Percentiles rank a stretch among this genome's conserved stretches.
Conservation (phyloP, 2,888 invertebrate genomes). For the Caenorhabditis afra region DNA sequence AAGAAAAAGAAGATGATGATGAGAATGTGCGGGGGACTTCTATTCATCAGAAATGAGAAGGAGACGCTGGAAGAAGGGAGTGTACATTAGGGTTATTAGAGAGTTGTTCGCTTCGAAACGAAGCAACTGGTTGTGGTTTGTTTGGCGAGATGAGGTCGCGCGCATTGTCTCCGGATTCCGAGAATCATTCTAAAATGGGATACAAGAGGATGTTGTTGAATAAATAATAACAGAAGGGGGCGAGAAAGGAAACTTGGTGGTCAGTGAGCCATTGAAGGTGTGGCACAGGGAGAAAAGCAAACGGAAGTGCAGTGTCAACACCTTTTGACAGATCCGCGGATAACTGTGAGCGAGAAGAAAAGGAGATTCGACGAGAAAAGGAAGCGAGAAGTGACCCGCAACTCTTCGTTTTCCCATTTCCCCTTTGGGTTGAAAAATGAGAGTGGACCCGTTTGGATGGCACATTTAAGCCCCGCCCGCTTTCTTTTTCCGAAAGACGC, state of each 20-base stretch:
- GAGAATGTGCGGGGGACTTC: slow-evolving; percentile 19
- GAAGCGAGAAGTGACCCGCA: neutral
- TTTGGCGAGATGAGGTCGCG: slow-evolving; percentile 24
- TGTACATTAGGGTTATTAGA: slow-evolving; percentile 55
- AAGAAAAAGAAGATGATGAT: neutral
- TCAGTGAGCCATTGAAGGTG: slow-evolving; percentile 50
- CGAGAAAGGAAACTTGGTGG: slow-evolving; percentile 11
- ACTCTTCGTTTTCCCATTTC: slow-evolving; percentile 4
- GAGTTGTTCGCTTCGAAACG: slow-evolving; percentile 28
- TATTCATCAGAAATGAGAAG: slow-evolving; percentile 28
- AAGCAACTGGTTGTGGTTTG: slow-evolving; percentile 30
- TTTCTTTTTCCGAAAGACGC: neutral
- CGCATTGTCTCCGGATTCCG: slow-evolving; percentile 12
- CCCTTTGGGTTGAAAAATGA: slow-evolving; percentile 17
- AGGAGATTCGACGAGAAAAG: neutral
- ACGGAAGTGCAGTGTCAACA: slow-evolving; percentile 46
- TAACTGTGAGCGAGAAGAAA: slow-evolving; percentile 2
- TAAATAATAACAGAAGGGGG: slow-evolving; percentile 25
- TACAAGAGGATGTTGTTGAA: slow-evolving; percentile 34
- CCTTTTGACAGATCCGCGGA: slow-evolving; percentile 34
- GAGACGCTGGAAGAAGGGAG: slow-evolving; percentile 1
- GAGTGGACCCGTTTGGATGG: neutral
- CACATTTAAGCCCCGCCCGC: slow-evolving; percentile 6
- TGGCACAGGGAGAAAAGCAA: slow-evolving; percentile 44
- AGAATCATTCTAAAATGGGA: slow-evolving; percentile 26